Conservation (phyloP, 1,140 invertebrate species). For the Drosophila nigrodunni region DNA sequence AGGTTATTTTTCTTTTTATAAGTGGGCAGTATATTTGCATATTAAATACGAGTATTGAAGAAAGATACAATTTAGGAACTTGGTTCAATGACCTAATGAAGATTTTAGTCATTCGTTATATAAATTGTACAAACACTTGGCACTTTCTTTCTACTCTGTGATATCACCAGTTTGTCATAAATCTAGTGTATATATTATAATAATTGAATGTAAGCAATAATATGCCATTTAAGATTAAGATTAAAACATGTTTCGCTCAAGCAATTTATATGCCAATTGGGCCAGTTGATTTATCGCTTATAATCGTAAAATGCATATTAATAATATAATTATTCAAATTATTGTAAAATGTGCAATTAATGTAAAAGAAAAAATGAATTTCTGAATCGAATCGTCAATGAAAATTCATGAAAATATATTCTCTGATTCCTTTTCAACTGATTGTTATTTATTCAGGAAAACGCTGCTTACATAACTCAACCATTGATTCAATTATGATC, state of each 20-base stretch:
- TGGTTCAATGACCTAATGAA: conserved; percentile 21
- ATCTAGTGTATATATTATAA: conserved; percentile 18
- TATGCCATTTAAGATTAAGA: conserved; percentile 27
- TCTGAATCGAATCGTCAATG: not conserved
- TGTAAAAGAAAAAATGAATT: not conserved
- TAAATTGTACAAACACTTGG: conserved; percentile 19
- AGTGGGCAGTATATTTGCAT: conserved; percentile 26
- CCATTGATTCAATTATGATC: conserved; percentile 29
- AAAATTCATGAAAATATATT: not conserved
- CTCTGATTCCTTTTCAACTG: not conserved
- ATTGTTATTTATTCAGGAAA: conserved; percentile 6
- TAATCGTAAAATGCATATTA: conserved; percentile 29
- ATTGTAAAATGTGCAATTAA: not conserved
- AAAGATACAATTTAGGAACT: conserved; percentile 19
- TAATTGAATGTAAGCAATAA: conserved; percentile 31
- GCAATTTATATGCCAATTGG: conserved; percentile 43
- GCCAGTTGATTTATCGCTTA: conserved; percentile 29
- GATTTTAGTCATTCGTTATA: not conserved
- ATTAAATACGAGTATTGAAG: conserved; percentile 13
- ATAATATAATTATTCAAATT: conserved; percentile 37
- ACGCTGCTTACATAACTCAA: not conserved
- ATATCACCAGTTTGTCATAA: conserved; percentile 8
- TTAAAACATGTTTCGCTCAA: conserved; percentile 27
- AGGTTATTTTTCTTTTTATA: conserved; percentile 14
- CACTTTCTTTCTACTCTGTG: not conserved